Percentiles rank a stretch among this genome's conserved stretches.
Evolutionary conservation across 2,888 invertebrate genomes (phyloP).

Genomic region (Monopis laevigella): DNA sequence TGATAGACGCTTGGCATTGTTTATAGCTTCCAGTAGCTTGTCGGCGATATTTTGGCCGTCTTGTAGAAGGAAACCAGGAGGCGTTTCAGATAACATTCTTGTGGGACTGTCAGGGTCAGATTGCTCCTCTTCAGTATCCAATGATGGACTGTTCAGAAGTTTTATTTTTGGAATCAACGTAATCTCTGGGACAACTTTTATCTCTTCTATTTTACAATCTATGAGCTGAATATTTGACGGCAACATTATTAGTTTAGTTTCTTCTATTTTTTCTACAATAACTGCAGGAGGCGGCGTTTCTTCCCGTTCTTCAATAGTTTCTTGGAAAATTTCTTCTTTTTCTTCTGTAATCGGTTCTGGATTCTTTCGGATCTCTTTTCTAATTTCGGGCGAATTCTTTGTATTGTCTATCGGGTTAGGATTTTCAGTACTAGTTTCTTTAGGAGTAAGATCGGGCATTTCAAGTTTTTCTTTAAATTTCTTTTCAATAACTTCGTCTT

Average conservation of each 20-base stretch:
- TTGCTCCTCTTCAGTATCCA: constrained; percentile 58
- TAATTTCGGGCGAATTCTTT: constrained; percentile 27
- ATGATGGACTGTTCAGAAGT: constrained; percentile 44
- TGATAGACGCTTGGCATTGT: constrained; percentile 61
- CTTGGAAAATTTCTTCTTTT: background rate
- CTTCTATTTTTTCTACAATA: constrained; percentile 9
- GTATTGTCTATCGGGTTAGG: constrained; percentile 27
- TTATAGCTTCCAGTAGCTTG: constrained; percentile 69
- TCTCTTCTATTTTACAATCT: background rate
- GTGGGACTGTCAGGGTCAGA: constrained; percentile 60
- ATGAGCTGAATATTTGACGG: constrained; percentile 1
- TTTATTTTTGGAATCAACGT: constrained; percentile 33
- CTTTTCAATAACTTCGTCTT: constrained; percentile 44
- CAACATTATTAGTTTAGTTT: background rate
- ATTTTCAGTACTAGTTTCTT: constrained; percentile 28
- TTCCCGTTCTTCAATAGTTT: background rate
- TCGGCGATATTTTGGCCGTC: constrained; percentile 71
- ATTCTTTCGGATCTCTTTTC: constrained; percentile 17
- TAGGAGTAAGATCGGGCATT: constrained; percentile 17
- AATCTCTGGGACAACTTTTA: constrained; percentile 33
- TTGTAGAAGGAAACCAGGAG: constrained; percentile 52
- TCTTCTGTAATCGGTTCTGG: constrained; percentile 13
- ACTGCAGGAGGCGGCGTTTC: constrained; percentile 3
- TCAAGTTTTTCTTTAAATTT: constrained; percentile 29
- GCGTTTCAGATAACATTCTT: constrained; percentile 57